These are phyloP conservation scores for Labeo calbasu DNA, from an alignment of 2,797 vertebrate genomes.

Conservation along the genomic window DNA sequence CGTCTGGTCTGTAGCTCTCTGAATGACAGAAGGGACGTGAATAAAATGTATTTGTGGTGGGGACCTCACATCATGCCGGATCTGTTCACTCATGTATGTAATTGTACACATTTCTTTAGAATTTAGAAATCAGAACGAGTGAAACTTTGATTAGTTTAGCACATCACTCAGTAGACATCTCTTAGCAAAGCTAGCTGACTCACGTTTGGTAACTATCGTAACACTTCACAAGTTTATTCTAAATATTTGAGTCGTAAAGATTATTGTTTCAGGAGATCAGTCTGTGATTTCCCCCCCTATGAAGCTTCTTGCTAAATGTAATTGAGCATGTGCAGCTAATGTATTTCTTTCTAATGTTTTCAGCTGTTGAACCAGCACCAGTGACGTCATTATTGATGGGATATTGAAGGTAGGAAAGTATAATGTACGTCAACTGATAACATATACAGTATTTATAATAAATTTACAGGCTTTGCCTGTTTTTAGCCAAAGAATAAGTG, in stretches of 20 bases:
- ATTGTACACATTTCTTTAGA: neutral
- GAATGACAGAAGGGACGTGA: slow-evolving; percentile 59
- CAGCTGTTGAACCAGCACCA: neutral
- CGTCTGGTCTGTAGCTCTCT: slow-evolving; percentile 17
- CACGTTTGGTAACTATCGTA: neutral
- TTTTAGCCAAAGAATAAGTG: no score
- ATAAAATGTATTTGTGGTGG: neutral
- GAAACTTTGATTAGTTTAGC: neutral
- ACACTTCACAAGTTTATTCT: neutral
- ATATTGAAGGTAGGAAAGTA: slow-evolving; percentile 11
- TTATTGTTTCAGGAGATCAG: neutral
- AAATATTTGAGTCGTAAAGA: neutral
- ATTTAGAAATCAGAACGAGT: neutral
- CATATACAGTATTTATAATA: neutral
- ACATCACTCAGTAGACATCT: neutral
- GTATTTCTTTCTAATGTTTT: neutral
- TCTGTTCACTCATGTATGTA: slow-evolving; percentile 21
- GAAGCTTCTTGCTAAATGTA: neutral
- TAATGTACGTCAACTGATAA: neutral
- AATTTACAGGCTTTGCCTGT: neutral
- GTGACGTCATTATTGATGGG: neutral
- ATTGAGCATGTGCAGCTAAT: neutral
- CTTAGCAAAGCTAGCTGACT: slow-evolving; percentile 30
- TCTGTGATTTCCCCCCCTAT: neutral
- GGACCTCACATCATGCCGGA: slow-evolving; percentile 12